Evolutionary conservation across 2,113 vertebrate species (phyloP), one percentile per base, ranked within the genome.

Genomic region (Neogale vison): DNA sequence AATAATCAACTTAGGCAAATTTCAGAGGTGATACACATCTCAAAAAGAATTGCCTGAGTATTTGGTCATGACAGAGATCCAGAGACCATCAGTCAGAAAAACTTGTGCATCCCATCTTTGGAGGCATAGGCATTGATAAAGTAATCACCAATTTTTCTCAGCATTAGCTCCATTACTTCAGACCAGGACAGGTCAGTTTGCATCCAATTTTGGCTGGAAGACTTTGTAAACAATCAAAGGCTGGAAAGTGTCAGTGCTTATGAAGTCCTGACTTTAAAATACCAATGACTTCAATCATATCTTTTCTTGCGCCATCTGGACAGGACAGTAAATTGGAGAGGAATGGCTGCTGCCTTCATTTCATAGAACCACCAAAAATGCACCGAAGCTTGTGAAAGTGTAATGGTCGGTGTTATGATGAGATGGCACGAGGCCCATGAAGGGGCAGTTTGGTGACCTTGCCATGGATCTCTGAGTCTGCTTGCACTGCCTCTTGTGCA

Each of bases 161-260:
- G 50, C 31, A 79, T 94, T 59, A 82, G 42, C 20, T 63, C 45
- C 45, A 24, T 90, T 88, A 92, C 26, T 97, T 93, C 65, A 94
- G 93, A 95, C 26, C 7, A 88, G 55, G 31, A 76, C n/a, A 97
- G 86, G 67, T 77, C 65, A 65, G 50, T 69, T 55, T 90, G 76
- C 63, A 81, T 81, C 26, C 67, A 67, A 23, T 97, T 88, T 94
- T 12, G 31, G 65, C 45, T 87, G 52, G 57, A 96, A 82, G 79
- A 74, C 50, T 94, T 88, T 77, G 29, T 94, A 95, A 96, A 84
- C 69, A 92, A 87, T 95, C 79, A 96, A 94, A 90, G 42, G 14
- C 88, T 94, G 91, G 17, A 94, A 87, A 90, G 20, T 80, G 39
- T 45, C 12, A 2, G 31, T 81, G 34, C 34, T 93, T 86, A 91